Evolutionary conservation across 1,140 invertebrate species (phyloP).

Genomic region (Fopius arisanus): DNA sequence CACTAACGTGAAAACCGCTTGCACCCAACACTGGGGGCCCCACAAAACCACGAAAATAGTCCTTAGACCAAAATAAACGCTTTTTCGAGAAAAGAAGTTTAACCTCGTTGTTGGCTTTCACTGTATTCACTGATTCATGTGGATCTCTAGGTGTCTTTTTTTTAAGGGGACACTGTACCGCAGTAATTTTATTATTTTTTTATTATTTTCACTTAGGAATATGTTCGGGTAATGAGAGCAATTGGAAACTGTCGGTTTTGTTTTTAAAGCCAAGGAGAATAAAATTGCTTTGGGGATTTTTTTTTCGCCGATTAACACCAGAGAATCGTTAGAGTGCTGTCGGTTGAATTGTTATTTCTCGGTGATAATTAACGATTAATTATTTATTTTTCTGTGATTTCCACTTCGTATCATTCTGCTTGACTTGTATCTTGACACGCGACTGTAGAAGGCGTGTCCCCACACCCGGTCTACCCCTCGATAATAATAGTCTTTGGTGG

Average conservation of each 20-base stretch:
- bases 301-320: too few relatives aligned
- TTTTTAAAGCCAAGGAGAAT: too few relatives aligned
- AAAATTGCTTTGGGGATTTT: too few relatives aligned
- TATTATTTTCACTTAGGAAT: too few relatives aligned
- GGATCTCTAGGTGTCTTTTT: not conserved
- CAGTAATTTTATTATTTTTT: too few relatives aligned
- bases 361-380: too few relatives aligned
- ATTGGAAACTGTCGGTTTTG: too few relatives aligned
- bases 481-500: slow-evolving; percentile 28
- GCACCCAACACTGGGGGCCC: slow-evolving; percentile 50
- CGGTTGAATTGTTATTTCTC: too few relatives aligned
- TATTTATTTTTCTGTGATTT: not conserved
- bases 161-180: too few relatives aligned
- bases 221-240: too few relatives aligned
- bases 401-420: not conserved
- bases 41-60: slow-evolving; percentile 59
- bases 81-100: slow-evolving; percentile 20
- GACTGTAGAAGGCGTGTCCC: slow-evolving; percentile 30
- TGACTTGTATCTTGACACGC: not conserved
- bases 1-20: slow-evolving; percentile 52
- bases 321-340: too few relatives aligned
- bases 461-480: slow-evolving; percentile 10
- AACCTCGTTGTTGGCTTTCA: not conserved
- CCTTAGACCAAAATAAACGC: slow-evolving; percentile 59
- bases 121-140: not conserved